A percentile compares a stretch with the other conserved stretches of the same genome.
Evolutionary conservation across 2,797 vertebrate species (phyloP).

Genomic region (Danio kyathit): DNA sequence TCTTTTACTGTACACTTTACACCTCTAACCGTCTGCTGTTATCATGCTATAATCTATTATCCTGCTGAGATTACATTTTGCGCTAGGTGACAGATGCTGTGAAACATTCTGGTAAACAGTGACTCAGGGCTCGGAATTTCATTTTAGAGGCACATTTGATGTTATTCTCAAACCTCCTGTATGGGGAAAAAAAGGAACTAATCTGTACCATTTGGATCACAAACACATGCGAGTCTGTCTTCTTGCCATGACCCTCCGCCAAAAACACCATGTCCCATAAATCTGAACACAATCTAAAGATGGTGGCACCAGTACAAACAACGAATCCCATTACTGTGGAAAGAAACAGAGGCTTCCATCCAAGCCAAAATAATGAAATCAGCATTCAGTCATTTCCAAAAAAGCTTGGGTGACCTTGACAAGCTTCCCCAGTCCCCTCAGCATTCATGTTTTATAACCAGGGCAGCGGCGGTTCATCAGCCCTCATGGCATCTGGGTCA

Average conservation of each 20-base stretch:
- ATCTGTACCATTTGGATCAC: neutral
- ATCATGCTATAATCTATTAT: constrained; percentile 14
- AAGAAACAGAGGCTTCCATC: neutral
- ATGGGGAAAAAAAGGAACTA: neutral
- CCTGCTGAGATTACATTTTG: constrained; percentile 26
- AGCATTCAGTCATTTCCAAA: constrained; percentile 29
- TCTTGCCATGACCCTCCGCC: neutral
- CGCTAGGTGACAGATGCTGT: constrained; percentile 4
- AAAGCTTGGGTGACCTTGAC: constrained; percentile 36
- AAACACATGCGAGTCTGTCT: neutral
- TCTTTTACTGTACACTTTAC: constrained; percentile 2
- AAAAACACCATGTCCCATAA: constrained; percentile 26
- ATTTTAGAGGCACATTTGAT: constrained; percentile 7
- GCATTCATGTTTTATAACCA: constrained; percentile 30
- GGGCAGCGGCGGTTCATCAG: constrained; percentile 27
- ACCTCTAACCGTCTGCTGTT: constrained; percentile 18
- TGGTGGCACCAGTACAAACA: constrained; percentile 18
- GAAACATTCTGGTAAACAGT: constrained; percentile 13
- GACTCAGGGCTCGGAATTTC: neutral
- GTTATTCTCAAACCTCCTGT: neutral
- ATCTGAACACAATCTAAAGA: constrained; percentile 30
- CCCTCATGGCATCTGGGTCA: constrained; percentile 42
- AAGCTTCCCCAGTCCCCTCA: constrained; percentile 19
- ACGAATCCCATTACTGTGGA: constrained; percentile 20
- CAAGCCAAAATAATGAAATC: neutral